Conservation (phyloP, 2,797 vertebrate genomes). For the Rhynchonycteris naso region DNA sequence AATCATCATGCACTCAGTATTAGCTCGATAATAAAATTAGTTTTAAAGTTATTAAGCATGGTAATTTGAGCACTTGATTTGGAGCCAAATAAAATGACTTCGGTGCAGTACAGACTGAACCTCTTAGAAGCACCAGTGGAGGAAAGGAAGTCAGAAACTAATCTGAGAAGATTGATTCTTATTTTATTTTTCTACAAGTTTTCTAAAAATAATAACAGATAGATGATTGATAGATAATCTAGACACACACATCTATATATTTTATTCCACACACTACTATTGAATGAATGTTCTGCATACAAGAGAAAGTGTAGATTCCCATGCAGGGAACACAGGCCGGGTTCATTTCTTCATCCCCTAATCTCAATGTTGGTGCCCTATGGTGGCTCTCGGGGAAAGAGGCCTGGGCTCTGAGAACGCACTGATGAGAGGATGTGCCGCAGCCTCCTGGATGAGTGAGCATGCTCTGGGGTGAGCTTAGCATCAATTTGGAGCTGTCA, state of each 20-base stretch:
- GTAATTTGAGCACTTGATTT: conserved; percentile 60
- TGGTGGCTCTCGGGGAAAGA: conserved; percentile 28
- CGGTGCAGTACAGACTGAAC: conserved; percentile 57
- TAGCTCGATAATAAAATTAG: background rate
- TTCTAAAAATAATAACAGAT: background rate
- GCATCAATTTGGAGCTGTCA: background rate
- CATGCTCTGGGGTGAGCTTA: background rate
- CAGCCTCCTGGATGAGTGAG: conserved; percentile 47
- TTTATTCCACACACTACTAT: background rate
- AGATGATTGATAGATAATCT: background rate
- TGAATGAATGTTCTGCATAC: background rate
- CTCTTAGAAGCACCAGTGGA: conserved; percentile 54
- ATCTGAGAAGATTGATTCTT: conserved; percentile 64
- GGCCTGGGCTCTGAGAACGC: conserved; percentile 9
- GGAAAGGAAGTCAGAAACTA: conserved; percentile 58
- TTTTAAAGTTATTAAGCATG: conserved; percentile 68
- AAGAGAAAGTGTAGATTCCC: background rate
- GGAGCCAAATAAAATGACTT: conserved; percentile 74
- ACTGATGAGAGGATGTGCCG: background rate
- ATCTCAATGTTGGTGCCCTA: conserved; percentile 3
- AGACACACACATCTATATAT: background rate
- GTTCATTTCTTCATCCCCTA: background rate
- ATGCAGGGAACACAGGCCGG: background rate
- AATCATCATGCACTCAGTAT: conserved; percentile 53
- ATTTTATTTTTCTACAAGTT: conserved; percentile 69